Evolutionary conservation across 2,113 vertebrate species (phyloP).

Genomic region (Fregetta grallaria): DNA sequence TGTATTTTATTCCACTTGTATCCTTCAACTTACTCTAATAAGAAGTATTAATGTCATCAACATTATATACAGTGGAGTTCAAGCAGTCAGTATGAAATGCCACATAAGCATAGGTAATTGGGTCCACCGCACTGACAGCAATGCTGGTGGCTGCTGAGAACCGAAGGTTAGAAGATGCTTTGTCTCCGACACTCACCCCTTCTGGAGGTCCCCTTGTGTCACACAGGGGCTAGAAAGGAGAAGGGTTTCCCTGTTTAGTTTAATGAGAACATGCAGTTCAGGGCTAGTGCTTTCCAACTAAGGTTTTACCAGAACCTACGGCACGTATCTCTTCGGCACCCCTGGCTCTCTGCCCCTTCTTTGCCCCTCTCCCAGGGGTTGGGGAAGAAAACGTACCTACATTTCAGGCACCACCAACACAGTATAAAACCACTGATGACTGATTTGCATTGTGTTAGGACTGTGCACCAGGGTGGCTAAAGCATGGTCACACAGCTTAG

Average conservation of each 20-base stretch:
- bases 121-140: neutral
- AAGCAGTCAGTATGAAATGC: neutral
- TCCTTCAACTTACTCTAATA: neutral
- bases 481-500: neutral
- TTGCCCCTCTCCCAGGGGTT: neutral
- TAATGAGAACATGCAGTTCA: neutral
- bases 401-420: neutral
- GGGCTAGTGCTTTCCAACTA: neutral
- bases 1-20: neutral
- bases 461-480: neutral
- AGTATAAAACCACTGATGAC: neutral
- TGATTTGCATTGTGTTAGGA: neutral
- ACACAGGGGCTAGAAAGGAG: neutral
- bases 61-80: neutral
- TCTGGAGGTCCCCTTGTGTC: neutral
- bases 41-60: neutral
- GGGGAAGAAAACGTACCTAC: neutral
- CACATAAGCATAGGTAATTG: neutral
- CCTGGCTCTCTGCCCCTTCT: neutral
- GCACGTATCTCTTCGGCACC: neutral
- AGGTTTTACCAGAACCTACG: neutral
- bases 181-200: neutral
- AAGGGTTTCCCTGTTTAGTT: neutral
- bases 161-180: neutral
- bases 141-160: neutral